These are phyloP conservation scores for Tachysurus vachellii DNA, from an alignment of 2,113 vertebrate genomes.

Conservation along the genomic window DNA sequence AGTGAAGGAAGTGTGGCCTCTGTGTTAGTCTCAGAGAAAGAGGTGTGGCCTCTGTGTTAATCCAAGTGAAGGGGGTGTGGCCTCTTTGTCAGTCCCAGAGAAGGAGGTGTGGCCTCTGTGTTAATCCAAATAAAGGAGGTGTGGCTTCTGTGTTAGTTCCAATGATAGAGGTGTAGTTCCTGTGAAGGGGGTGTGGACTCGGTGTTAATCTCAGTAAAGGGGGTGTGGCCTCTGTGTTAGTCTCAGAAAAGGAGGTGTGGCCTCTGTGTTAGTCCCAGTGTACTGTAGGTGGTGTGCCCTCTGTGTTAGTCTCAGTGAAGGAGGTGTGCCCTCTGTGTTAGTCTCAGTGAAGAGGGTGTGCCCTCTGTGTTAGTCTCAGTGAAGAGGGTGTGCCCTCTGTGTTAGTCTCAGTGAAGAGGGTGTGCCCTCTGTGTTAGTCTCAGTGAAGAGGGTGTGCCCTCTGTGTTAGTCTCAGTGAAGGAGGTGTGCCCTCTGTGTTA, in stretches of 20 bases:
- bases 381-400: not conserved
- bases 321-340: not conserved
- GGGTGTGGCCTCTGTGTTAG: not conserved
- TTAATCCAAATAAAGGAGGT: not conserved
- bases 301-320: not conserved
- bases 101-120: not conserved
- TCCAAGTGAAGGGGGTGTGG: not conserved
- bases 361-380: not conserved
- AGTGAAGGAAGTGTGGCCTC: not conserved
- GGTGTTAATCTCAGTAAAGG: not conserved
- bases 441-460: not conserved
- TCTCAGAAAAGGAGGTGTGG: not conserved
- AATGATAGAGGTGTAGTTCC: not conserved
- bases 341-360: not conserved
- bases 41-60: not conserved
- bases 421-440: not conserved
- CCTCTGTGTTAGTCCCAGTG: not conserved
- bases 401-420: not conserved
- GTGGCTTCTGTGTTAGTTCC: not conserved
- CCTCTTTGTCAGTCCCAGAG: not conserved
- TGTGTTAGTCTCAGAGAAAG: not conserved
- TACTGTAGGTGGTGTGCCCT: not conserved
- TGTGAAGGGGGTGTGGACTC: not conserved
- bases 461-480: too few species aligned
- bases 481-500: not conserved